Base-by-base conservation (phyloP, 2,113 vertebrate species). In the Apistogramma diplotaenia region DNA sequence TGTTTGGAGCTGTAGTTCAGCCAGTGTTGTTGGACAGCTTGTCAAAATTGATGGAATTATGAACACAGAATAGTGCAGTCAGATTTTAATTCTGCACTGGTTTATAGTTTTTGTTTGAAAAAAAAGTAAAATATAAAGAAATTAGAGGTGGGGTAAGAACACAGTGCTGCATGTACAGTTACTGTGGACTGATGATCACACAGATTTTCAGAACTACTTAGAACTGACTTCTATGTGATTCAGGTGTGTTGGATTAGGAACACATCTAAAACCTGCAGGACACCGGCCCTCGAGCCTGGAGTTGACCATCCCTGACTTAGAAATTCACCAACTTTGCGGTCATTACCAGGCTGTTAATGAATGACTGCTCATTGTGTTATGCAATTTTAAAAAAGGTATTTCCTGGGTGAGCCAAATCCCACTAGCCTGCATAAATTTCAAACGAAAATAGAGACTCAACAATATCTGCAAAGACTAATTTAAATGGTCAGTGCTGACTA, bases 381-480 rank as follows among this genome's bases (percentile, higher is more conserved):
- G 60, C 6, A 43, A 43, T 43, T 43, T 0, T 0, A 65, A 43
- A 43, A 65, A 9, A 12, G 1, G 18, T 35, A n/a, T n/a, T 65
- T 43, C 60, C 18, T 43, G 35, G 46, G 21, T 67, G 16, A 46
- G 40, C 3, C 40, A 49, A 67, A 67, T 23, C 49, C 5, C 62
- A 49, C 23, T 16, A 67, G 13, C 13, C 40, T 37, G 25, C 37
- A 46, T 27, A 46, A 18, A 27, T 12, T 27, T 65, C 37, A 67
- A 46, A 67, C 61, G 5, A 15, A 43, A 43, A 43, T 15, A 43
- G 5, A 43, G 13, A 43, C 4, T 13, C 40, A 43, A 12, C 4
- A 0, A 4, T 21, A 0, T 21, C 8, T n/a, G 8, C 49, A 10
- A n/a, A n/a, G 8, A n/a, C 19, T n/a, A 51, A 51, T 51, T 51